Evolutionary conservation across 2,797 vertebrate species (phyloP).

Genomic region (Cirrhinus mrigala): DNA sequence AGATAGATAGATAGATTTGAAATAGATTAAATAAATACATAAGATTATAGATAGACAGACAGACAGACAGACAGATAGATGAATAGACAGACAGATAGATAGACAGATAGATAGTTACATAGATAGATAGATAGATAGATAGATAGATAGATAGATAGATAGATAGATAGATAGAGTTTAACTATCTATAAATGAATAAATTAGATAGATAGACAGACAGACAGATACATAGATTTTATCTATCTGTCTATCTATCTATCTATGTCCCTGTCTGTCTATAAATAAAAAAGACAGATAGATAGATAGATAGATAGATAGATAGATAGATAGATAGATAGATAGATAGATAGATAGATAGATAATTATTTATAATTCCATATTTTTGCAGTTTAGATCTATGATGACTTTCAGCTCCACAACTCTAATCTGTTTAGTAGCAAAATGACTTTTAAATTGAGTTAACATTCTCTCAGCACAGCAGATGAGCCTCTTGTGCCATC

Average conservation of each 20-base stretch:
- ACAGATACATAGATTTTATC: not conserved
- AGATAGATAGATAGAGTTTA: not conserved
- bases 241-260: no score
- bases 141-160: not conserved
- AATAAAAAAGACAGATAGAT: not conserved
- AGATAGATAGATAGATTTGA: not conserved
- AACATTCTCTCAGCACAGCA: not conserved
- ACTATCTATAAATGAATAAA: no score
- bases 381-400: not conserved
- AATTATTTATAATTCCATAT: not conserved
- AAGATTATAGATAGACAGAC: not conserved
- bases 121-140: not conserved
- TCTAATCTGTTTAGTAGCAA: not conserved
- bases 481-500: not conserved
- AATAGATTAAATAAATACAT: no score
- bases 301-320: not conserved
- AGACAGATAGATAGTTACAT: not conserved
- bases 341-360: not conserved
- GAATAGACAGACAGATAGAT: no score
- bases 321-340: not conserved
- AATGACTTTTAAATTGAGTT: slow-evolving; percentile 5
- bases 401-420: not conserved
- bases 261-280: no score
- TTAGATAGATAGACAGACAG: no score
- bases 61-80: not conserved